Evolutionary conservation across 2,888 invertebrate species (phyloP), one percentile per base, ranked within the genome.

Genomic region (Ennomos erosarius): DNA sequence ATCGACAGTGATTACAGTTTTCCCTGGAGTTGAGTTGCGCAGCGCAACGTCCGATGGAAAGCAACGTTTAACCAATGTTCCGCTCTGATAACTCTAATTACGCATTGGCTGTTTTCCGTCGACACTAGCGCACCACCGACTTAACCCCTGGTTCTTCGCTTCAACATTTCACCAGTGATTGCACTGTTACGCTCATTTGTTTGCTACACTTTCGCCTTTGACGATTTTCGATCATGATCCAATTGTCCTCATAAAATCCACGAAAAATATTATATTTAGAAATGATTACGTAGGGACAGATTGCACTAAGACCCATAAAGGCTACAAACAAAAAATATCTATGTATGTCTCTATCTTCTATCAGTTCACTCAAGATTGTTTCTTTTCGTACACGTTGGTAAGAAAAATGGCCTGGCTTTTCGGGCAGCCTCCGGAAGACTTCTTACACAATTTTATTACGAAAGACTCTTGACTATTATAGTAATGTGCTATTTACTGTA

Each of bases 1-100:
- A 92, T 90, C 90, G 90, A 91, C 88, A 92, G 91, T 92, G 90
- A 89, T 90, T 90, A 87, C 89, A 85, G 90, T 89, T 91, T 91
- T 89, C 91, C 90, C 90, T 88, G 85, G 84, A 85, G 85, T 84
- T 79, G 79, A 79, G 79, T 85, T 86, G 88, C 87, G 85, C 88
- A 81, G 86, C 88, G 88, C 90, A 90, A 89, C 82, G 90, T 88
- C 87, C 90, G 92, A 90, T 92, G 90, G 91, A 91, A 91, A 92
- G 90, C 89, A 88, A 82, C 87, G 87, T 89, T 92, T 90, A 89
- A 87, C 92, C 90, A 90, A 91, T 91, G 91, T 90, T 89, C 82
- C 82, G 90, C 90, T 91, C 92, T 91, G 87, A 92, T 91, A 90
- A 90, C 87, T 88, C 85, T 90, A 90, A 92, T 90, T 91, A 87